Evolutionary conservation across 1,140 invertebrate species (phyloP), one percentile per base, ranked within the genome.

Genomic region (Diabrotica virgifera): DNA sequence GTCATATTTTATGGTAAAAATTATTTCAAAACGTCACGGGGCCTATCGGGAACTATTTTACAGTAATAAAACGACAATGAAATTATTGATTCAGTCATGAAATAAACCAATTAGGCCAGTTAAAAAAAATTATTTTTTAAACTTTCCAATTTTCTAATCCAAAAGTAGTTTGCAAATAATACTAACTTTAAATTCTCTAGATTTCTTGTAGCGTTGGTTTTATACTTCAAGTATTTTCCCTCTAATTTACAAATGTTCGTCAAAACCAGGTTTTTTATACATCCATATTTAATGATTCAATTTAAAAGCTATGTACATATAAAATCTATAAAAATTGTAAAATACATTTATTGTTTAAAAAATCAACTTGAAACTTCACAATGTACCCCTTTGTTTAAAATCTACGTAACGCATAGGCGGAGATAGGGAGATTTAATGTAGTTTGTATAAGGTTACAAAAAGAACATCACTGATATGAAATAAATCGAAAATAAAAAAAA

Each of bases 321-420:
- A 46, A 6, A 46, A 46, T 46, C 40, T 46, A 46, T 46, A 46
- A 46, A 46, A 46, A 46, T 5, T 46, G 8, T 46, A 46, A 46
- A 46, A 46, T n/a, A 46, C 40, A 46, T 46, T 46, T 46, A 46
- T 46, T 46, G 40, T 46, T 46, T 46, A 46, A 46, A 46, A 46
- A 46, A 46, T 46, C 40, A 46, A 46, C 40, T 46, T 46, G 8
- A 46, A 46, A 46, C 40, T 46, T 46, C n/a, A 46, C 40, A n/a
- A 46, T 46, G 40, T 46, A 46, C 40, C 40, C 40, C 40, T 46
- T 46, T 46, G 40, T 46, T 46, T 46, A 46, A 46, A 46, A 10
- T n/a, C 8, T 46, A 46, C 40, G n/a, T 6, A 46, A 46, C 40
- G n/a, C 40, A 46, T 10, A n/a, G 40, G 40, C 40, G 40, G 8